Evolutionary conservation across 2,888 invertebrate genomes (phyloP).

Genomic region (Gisinianus flammeolus): DNA sequence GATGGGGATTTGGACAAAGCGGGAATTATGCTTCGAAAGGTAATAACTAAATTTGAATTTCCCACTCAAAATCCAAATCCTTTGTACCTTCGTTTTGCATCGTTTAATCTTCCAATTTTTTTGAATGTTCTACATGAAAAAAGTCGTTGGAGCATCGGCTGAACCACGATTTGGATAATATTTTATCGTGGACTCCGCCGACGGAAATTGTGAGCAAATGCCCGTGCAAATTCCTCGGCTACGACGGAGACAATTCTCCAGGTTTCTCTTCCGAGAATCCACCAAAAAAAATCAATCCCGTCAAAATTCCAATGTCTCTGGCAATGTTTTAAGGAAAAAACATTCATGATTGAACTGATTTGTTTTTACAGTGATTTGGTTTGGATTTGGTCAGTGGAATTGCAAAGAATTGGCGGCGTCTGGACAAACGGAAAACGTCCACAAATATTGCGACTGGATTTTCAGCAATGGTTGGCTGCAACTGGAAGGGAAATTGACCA

Average conservation of each 20-base stretch:
- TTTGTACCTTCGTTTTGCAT: too few relatives aligned
- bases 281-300: not conserved
- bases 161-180: not conserved
- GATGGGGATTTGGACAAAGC: not conserved
- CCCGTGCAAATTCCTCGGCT: not conserved
- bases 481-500: not conserved
- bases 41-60: not conserved
- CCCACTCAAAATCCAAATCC: not conserved
- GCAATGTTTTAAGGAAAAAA: not conserved
- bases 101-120: not conserved
- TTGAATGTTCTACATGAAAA: too few relatives aligned
- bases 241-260: not conserved
- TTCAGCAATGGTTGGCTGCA: not conserved
- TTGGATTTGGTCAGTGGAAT: not conserved
- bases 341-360: not conserved
- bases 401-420: not conserved
- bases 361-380: not conserved
- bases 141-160: not conserved
- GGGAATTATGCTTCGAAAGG: not conserved
- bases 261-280: not conserved
- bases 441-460: not conserved
- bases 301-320: not conserved
- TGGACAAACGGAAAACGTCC: not conserved
- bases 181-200: not conserved
- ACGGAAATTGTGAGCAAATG: not conserved